Evolutionary conservation across 2,113 vertebrate genomes (phyloP).

Genomic region (Platysternon megacephalum): DNA sequence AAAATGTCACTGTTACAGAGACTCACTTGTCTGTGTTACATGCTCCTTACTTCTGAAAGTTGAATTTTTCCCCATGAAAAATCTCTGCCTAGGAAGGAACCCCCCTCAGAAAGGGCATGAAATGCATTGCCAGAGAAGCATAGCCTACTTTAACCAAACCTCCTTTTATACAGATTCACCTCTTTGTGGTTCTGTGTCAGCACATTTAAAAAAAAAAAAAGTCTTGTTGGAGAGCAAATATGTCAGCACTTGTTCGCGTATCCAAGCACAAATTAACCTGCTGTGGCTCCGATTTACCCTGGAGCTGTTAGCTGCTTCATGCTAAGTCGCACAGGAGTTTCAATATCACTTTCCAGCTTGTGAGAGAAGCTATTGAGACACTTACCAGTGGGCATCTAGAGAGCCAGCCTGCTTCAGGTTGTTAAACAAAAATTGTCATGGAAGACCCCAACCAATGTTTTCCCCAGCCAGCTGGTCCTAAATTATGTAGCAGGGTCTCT

Average conservation of each 20-base stretch:
- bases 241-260: background rate
- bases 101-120: background rate
- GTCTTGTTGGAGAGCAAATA: background rate
- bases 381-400: background rate
- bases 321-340: background rate
- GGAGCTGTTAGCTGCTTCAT: background rate
- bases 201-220: background rate
- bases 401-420: background rate
- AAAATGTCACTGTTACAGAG: background rate
- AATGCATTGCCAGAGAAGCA: background rate
- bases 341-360: background rate
- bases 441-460: fast-evolving
- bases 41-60: background rate
- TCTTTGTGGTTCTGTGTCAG: background rate
- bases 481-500: fast-evolving
- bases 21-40: background rate
- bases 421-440: background rate
- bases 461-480: fast-evolving
- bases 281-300: background rate
- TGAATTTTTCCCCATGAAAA: background rate
- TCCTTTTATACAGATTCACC: background rate
- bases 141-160: background rate
- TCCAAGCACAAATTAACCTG: background rate
- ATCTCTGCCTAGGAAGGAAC: background rate
- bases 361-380: background rate